Base-by-base conservation (phyloP, 2,113 vertebrate species). In the Phyllopteryx taeniolatus region DNA sequence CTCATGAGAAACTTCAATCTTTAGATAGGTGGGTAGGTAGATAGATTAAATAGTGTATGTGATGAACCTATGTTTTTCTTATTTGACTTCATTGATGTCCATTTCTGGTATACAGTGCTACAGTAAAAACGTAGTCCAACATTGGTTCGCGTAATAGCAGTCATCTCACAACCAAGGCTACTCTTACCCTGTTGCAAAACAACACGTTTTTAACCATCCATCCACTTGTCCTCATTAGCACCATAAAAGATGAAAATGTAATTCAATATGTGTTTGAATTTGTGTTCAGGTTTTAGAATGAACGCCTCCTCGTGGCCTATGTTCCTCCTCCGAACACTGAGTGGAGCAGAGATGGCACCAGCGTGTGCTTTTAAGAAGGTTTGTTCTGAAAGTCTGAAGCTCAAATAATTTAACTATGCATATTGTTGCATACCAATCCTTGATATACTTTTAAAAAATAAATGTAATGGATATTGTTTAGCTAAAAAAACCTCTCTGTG, bases 291-390 rank as follows among this genome's bases (percentile, higher is more conserved):
- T 4, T 99, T 96, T 88, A 92, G 95, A 85, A 98, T 98, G 97
- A 98, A 95, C 74, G 94, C 94, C 0, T 98, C 95, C 0, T 98
- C 97, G n/a, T 99, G 98, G 98, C 97, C 97, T 67, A 96, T 96
- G 96, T 99, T 99, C 79, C 94, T 99, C n/a, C 86, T 97, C 74
- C 91, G 94, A 87, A 98, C 96, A 11, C 89, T 99, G 79, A 98
- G 91, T 69, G 95, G 94, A 87, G 95, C 96, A 79, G 96, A 99
- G 82, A 95, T 97, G 93, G 96, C 97, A 17, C 95, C 97, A 4
- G 90, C 91, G 7, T 76, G 88, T 1, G 94, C 93, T 57, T 99
- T 99, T 83, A 97, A 98, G 87, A 94, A 96, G 95, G 98, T 98
- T 91, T 86, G 83, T 2, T 46, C 49, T 35, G 8, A 17, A 61